Percentiles rank a stretch among this genome's conserved stretches.
phyloP scores from a whole-genome alignment of 2,888 invertebrate species.

The Masnerella sp. region DNA sequence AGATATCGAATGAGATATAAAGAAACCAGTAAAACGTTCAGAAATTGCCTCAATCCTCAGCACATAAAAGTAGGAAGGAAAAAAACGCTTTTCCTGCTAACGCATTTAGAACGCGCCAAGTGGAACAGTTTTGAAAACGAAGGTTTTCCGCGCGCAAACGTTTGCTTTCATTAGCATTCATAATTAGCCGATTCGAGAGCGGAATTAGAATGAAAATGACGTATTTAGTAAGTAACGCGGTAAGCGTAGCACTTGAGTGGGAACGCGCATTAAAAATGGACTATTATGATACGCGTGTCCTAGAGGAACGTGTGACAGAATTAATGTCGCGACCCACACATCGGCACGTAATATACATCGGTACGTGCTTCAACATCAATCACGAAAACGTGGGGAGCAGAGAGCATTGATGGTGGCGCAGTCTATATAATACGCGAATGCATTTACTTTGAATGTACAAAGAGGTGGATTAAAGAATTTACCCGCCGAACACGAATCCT shows the following conservation, averaged over 20 bases:
- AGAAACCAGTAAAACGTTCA: no score
- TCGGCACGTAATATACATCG: conserved; percentile 53
- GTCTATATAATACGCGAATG: conserved; percentile 54
- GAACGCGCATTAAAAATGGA: conserved; percentile 40
- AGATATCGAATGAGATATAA: no score
- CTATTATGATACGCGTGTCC: conserved; percentile 36
- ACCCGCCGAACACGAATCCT: conserved; percentile 47
- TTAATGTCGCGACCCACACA: conserved; percentile 54
- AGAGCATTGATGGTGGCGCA: conserved; percentile 45
- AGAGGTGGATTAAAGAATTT: conserved; percentile 60
- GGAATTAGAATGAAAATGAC: conserved; percentile 29
- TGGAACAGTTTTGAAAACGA: no score
- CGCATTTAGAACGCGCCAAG: no score
- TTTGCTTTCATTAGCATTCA: background rate
- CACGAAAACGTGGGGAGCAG: conserved; percentile 57
- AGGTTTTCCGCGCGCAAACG: no score
- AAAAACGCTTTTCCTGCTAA: no score
- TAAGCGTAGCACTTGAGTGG: conserved; percentile 24
- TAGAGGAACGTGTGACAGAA: conserved; percentile 52
- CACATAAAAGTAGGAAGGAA: no score
- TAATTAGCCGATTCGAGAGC: conserved; percentile 28
- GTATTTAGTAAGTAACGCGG: conserved; percentile 29
- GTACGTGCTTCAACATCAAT: conserved; percentile 57
- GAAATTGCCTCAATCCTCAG: no score
- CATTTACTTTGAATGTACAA: conserved; percentile 58